Percentiles rank a stretch among this genome's conserved stretches.
phyloP scores from a whole-genome alignment of 2,113 vertebrate genomes.

The Choloepus hoffmanni region DNA sequence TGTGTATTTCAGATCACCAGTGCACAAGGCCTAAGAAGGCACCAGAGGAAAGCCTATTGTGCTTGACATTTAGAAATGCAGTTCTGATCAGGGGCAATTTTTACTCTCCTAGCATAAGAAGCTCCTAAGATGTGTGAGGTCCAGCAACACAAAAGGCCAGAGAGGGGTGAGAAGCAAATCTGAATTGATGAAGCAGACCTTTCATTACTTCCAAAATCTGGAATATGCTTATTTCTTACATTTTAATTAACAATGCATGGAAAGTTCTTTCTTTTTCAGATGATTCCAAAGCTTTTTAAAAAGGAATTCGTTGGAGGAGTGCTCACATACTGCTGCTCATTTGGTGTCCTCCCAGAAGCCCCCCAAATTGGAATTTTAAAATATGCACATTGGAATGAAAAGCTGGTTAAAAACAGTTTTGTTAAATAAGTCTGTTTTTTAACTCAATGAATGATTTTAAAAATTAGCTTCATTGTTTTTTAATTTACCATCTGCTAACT shows the following conservation, averaged over 20 bases:
- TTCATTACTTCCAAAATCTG: neutral
- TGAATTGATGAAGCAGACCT: neutral
- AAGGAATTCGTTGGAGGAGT: constrained; percentile 55
- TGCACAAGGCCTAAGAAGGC: neutral
- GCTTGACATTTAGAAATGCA: neutral
- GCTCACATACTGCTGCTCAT: constrained; percentile 59
- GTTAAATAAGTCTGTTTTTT: constrained; percentile 79
- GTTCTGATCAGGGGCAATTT: neutral
- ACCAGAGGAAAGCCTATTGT: neutral
- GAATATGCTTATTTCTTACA: constrained; percentile 31
- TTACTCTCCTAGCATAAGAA: neutral
- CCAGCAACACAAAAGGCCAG: neutral
- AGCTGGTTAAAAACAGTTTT: constrained; percentile 79
- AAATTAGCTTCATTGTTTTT: constrained; percentile 85
- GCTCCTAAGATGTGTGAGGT: neutral
- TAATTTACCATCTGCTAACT: constrained; percentile 85
- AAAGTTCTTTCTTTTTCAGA: constrained; percentile 51
- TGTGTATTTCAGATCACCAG: neutral
- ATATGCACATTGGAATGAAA: constrained; percentile 76
- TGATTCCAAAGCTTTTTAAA: constrained; percentile 58
- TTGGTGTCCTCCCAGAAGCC: constrained; percentile 74
- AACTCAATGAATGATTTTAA: constrained; percentile 83
- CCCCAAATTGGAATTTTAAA: constrained; percentile 77
- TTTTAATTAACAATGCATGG: constrained; percentile 40
- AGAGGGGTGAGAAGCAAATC: neutral